Percentiles rank a stretch among this genome's conserved stretches.
Conservation (phyloP, 2,888 invertebrate genomes). For the Nomada goodeniana region DNA sequence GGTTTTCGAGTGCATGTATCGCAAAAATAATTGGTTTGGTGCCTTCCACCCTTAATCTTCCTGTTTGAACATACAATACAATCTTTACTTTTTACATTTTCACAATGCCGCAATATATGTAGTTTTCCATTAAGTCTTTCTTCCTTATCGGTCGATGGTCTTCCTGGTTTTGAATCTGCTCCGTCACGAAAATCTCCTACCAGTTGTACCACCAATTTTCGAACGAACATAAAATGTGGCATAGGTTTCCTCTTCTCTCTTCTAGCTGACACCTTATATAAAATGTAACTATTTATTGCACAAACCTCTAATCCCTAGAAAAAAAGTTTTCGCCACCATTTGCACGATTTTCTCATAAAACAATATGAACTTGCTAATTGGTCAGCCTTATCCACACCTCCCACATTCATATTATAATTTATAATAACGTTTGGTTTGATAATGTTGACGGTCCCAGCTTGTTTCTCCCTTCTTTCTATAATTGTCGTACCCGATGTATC, state of each 20-base stretch:
- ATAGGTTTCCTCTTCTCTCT: slow-evolving; percentile 4
- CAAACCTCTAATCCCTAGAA: slow-evolving; percentile 22
- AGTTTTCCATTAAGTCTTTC: slow-evolving; percentile 27
- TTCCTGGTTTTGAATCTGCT: slow-evolving; percentile 1
- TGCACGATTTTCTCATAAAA: slow-evolving; percentile 38
- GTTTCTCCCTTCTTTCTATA: slow-evolving; percentile 18
- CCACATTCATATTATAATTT: slow-evolving; percentile 34
- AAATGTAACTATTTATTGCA: slow-evolving; percentile 22
- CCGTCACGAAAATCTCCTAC: slow-evolving; percentile 13
- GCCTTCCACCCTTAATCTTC: slow-evolving; percentile 32
- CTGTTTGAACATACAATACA: slow-evolving; percentile 32
- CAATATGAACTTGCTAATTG: slow-evolving; percentile 35
- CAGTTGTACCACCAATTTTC: slow-evolving; percentile 28
- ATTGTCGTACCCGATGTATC: slow-evolving; percentile 9
- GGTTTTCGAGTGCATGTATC: slow-evolving; percentile 7
- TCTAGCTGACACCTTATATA: slow-evolving; percentile 32
- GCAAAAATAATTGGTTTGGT: slow-evolving; percentile 36
- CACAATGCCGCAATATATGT: slow-evolving; percentile 32
- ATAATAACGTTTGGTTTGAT: slow-evolving; percentile 24
- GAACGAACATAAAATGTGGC: slow-evolving; percentile 11
- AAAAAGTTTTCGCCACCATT: slow-evolving; percentile 24
- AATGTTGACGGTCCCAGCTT: slow-evolving; percentile 11
- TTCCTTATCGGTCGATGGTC: slow-evolving; percentile 1
- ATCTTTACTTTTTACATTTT: slow-evolving; percentile 33
- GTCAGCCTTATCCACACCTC: slow-evolving; percentile 29